Base-by-base conservation (phyloP, 2,113 vertebrate genomes). In the Nansenia antarctica region DNA sequence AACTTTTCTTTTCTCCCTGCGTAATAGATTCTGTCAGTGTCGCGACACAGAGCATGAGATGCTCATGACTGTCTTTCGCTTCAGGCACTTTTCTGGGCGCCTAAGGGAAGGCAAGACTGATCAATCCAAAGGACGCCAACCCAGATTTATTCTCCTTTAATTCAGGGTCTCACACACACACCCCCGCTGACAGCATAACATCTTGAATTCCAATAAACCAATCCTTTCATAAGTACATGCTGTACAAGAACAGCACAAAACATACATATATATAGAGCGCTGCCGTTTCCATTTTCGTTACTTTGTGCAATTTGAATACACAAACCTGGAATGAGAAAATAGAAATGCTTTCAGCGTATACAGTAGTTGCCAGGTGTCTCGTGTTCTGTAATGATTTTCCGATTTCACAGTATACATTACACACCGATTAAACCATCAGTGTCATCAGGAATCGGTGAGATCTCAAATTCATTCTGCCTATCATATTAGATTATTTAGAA, bases 51-150 rank as follows among this genome's bases (percentile, higher is more conserved):
- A n/a, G 65, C 70, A 72, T 37, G 72, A 45, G 71, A 62, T 42
- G 57, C 37, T 37, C 53, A 74, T 69, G 73, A 82, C 70, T 75
- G 37, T 54, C 24, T 78, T 70, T 78, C 72, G 80, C 86, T 87
- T 62, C 59, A 75, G 84, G 87, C 88, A 15, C 37, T 72, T 79
- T 58, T 67, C 81, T 69, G 70, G 80, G 73, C 52, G 79, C 83
- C 85, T 78, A 29, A 67, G 78, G 83, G 78, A 66, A 80, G 42
- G 30, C 11, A 9, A 69, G 68, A 2, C 54, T 57, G 70, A 78
- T 79, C 59, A 82, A 62, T 66, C 73, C 66, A 69, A 66, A 77
- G 67, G 72, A 76, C 63, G 68, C 73, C 67, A 81, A 64, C 62
- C 76, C 73, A 75, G 70, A 76, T 75, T 69, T 74, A 67, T 67